A percentile compares a stretch with the other conserved stretches of the same genome.
phyloP scores from a whole-genome alignment of 2,797 vertebrate genomes.

The Xenopus petersii region DNA sequence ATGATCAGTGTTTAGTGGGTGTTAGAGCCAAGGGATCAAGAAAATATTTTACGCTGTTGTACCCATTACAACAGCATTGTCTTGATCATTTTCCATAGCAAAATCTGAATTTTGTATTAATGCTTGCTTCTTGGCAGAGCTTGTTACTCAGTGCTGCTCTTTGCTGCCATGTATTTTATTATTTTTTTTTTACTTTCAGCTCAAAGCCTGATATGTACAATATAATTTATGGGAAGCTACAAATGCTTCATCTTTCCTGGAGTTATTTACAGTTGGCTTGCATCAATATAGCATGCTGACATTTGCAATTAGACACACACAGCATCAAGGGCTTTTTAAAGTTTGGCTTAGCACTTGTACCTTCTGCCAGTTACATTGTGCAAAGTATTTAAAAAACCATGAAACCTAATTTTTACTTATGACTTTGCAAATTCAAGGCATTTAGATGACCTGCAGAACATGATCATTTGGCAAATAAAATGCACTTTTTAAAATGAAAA shows the following conservation, averaged over 20 bases:
- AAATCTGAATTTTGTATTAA: too few relatives aligned
- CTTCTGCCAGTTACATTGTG: neutral
- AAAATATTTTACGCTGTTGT: too few relatives aligned
- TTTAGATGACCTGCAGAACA: constrained; percentile 1
- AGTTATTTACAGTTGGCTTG: constrained; percentile 10
- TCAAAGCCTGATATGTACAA: constrained; percentile 18
- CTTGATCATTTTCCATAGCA: too few relatives aligned
- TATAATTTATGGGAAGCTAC: constrained; percentile 12
- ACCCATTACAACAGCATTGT: too few relatives aligned
- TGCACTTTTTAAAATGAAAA: too few relatives aligned
- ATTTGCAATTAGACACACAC: constrained; percentile 31
- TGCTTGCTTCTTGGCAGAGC: too few relatives aligned
- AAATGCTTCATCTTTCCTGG: constrained; percentile 6
- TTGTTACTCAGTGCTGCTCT: too few relatives aligned
- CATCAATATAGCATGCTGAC: constrained; percentile 19
- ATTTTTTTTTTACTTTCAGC: too few relatives aligned
- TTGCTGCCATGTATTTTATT: too few relatives aligned
- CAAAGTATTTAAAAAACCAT: constrained; percentile 17
- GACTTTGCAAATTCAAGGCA: constrained; percentile 18
- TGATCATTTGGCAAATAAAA: neutral
- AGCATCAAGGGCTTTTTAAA: constrained; percentile 24
- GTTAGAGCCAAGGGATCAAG: too few relatives aligned
- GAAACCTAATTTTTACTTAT: constrained; percentile 16
- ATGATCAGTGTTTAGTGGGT: too few relatives aligned
- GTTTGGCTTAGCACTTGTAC: constrained; percentile 21